A percentile compares a stretch with the other conserved stretches of the same genome.
Conservation (phyloP, 2,113 vertebrate species). For the Leptobrachium leishanense region DNA sequence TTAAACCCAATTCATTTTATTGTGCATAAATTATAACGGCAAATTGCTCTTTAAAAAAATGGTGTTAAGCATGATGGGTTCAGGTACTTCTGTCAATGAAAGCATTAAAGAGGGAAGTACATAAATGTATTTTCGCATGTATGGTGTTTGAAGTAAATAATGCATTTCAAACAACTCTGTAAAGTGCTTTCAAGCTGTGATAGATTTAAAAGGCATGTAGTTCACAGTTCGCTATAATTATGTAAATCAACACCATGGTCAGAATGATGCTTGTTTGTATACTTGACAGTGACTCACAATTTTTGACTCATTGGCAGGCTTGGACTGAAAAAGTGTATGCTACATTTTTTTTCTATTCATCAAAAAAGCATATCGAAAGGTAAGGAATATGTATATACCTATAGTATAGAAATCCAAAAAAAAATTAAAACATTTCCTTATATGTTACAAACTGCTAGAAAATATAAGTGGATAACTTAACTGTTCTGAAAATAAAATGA, state of each 20-base stretch:
- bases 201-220: constrained; percentile 5
- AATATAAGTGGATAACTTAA: too few relatives aligned
- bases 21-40: not conserved
- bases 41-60: not conserved
- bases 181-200: constrained; percentile 23
- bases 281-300: not conserved
- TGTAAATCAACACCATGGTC: constrained; percentile 8
- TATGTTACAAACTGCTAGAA: too few relatives aligned
- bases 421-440: too few relatives aligned
- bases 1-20: not conserved
- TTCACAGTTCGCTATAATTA: constrained; percentile 33
- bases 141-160: constrained; percentile 29
- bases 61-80: not conserved
- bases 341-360: too few relatives aligned
- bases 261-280: constrained; percentile 3
- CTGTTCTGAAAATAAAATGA: too few relatives aligned
- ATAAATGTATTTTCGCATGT: constrained; percentile 1
- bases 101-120: too few relatives aligned
- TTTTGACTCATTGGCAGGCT: constrained; percentile 4
- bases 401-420: too few relatives aligned
- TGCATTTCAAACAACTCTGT: constrained; percentile 19
- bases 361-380: too few relatives aligned
- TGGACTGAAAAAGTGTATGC: too few relatives aligned
- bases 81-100: not conserved
- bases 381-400: too few relatives aligned